phyloP scores from a whole-genome alignment of 2,888 invertebrate genomes.

The Drosophila formosana region DNA sequence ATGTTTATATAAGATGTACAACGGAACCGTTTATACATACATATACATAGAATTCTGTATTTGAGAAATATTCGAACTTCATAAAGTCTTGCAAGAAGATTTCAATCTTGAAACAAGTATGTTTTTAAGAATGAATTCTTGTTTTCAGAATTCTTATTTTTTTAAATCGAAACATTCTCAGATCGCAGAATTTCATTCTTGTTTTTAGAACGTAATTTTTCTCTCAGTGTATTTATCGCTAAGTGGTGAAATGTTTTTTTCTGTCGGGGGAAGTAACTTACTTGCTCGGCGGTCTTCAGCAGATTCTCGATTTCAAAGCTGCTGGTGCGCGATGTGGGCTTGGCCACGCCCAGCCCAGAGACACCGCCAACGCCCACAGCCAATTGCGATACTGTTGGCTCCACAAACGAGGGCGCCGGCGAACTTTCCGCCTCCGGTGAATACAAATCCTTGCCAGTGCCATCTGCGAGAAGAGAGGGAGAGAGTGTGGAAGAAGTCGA shows the following conservation, averaged over 20 bases:
- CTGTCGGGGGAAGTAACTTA: conserved; percentile 77
- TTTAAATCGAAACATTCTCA: no score
- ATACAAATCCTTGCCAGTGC: conserved; percentile 90
- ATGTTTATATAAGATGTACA: conserved; percentile 51
- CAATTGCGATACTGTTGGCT: conserved; percentile 77
- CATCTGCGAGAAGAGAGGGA: conserved; percentile 67
- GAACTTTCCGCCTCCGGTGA: conserved; percentile 88
- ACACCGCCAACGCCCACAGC: conserved; percentile 63
- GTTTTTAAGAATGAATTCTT: no score
- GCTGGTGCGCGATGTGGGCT: conserved; percentile 93
- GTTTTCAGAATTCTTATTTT: no score
- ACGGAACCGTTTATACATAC: conserved; percentile 6
- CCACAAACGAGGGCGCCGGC: conserved; percentile 86
- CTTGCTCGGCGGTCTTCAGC: conserved; percentile 89
- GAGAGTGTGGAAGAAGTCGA: conserved; percentile 26
- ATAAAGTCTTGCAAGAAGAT: no score
- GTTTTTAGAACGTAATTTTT: no score
- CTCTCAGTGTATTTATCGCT: background rate
- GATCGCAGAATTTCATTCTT: no score
- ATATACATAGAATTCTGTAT: background rate
- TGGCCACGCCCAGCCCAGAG: conserved; percentile 80
- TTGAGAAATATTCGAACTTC: no score
- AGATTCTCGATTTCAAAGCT: conserved; percentile 98
- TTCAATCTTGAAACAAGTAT: no score
- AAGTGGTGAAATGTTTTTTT: conserved; percentile 1